phyloP scores from a whole-genome alignment of 2,888 invertebrate species.

The Nymphalis polychloros region DNA sequence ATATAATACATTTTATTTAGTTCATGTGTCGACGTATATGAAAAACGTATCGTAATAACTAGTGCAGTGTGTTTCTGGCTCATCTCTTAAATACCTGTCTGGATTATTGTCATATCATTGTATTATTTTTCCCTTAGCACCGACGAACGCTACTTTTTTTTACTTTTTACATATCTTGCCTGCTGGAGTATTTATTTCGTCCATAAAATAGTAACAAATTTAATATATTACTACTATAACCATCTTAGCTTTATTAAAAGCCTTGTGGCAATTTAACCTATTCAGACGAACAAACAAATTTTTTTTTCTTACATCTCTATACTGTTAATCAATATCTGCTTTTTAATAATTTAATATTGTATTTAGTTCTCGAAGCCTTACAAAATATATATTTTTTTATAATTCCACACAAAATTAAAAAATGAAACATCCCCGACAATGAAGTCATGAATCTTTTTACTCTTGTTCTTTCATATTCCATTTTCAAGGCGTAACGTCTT shows the following conservation, averaged over 20 bases:
- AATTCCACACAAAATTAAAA: background rate
- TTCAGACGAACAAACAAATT: too few species aligned
- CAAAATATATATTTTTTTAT: background rate
- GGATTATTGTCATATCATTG: background rate
- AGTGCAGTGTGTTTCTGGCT: constrained; percentile 28
- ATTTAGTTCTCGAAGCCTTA: too few species aligned
- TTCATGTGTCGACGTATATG: constrained; percentile 4
- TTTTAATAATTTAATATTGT: too few species aligned
- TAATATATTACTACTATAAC: too few species aligned
- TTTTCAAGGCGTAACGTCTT: constrained; percentile 18
- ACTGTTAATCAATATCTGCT: too few species aligned
- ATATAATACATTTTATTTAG: background rate
- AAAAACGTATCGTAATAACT: constrained; percentile 21
- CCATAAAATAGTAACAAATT: too few species aligned
- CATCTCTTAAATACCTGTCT: constrained; percentile 14
- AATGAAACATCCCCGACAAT: background rate
- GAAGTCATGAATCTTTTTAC: background rate
- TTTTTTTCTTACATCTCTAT: too few species aligned
- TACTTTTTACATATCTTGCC: background rate
- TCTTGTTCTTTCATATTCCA: constrained; percentile 8
- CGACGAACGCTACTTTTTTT: background rate
- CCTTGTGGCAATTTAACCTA: too few species aligned
- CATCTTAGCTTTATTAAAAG: too few species aligned
- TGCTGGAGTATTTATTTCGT: too few species aligned
- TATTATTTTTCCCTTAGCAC: background rate